phyloP scores from a whole-genome alignment of 2,888 invertebrate genomes.

The Bursaphelenchus okinawaensis region DNA sequence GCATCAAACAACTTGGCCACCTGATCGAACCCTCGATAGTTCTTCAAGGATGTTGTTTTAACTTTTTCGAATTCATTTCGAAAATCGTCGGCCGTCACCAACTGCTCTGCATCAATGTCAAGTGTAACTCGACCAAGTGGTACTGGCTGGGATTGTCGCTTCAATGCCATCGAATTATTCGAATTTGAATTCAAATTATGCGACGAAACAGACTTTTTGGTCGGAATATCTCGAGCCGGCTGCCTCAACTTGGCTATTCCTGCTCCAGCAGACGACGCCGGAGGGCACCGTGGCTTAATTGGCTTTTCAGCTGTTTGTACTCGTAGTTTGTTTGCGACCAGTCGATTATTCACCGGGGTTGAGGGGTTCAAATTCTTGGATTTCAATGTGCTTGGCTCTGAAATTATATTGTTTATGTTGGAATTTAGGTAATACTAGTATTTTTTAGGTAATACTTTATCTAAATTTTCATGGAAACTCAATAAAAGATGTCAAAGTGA shows the following conservation, averaged over 20 bases:
- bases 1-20: background rate
- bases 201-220: background rate
- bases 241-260: background rate
- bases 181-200: background rate
- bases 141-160: background rate
- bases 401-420: constrained; percentile 5
- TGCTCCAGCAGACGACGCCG: background rate
- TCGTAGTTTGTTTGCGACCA: background rate
- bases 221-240: background rate
- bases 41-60: background rate
- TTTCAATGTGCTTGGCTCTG: constrained; percentile 7
- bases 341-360: background rate
- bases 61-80: background rate
- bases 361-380: background rate
- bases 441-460: too few species aligned
- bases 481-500: too few species aligned
- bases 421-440: too few species aligned
- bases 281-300: background rate
- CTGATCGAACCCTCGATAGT: background rate
- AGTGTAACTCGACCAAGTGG: background rate
- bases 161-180: background rate
- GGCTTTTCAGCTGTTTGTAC: background rate
- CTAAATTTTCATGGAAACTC: too few species aligned
- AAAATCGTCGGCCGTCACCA: background rate
- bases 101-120: background rate